These are phyloP conservation scores for Pitta sordida DNA, from an alignment of 2,113 vertebrate species.

Conservation along the genomic window DNA sequence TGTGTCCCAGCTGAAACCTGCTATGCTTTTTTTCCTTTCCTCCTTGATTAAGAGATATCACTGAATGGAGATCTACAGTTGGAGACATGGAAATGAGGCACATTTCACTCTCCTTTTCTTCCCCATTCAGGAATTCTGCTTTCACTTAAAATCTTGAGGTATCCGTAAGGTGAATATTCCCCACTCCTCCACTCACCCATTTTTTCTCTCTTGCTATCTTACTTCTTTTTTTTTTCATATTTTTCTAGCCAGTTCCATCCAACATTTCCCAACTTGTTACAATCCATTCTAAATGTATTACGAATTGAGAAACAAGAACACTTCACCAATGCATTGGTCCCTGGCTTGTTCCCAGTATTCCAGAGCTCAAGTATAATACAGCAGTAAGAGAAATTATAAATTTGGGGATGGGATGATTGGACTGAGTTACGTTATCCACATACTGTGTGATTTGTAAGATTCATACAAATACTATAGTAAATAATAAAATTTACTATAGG, in stretches of 20 bases:
- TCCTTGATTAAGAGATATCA: not conserved
- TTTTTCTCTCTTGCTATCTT: not conserved
- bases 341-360: not conserved
- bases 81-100: not conserved
- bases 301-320: not conserved
- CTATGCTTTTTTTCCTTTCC: not conserved
- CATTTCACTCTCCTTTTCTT: not conserved
- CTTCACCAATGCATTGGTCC: not conserved
- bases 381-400: not conserved
- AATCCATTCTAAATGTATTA: fast-evolving
- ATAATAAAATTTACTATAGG: too few relatives aligned
- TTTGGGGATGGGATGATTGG: not conserved
- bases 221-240: not conserved
- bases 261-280: not conserved
- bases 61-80: not conserved
- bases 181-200: not conserved
- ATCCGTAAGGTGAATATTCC: not conserved
- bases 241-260: not conserved
- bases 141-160: not conserved
- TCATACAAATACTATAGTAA: not conserved
- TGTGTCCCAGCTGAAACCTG: not conserved
- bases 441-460: not conserved
- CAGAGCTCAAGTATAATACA: not conserved
- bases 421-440: not conserved
- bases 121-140: not conserved